A percentile compares a stretch with the other conserved stretches of the same genome.
These are phyloP conservation scores for Lacerta agilis DNA, from an alignment of 2,797 vertebrate genomes.

Conservation along the genomic window DNA sequence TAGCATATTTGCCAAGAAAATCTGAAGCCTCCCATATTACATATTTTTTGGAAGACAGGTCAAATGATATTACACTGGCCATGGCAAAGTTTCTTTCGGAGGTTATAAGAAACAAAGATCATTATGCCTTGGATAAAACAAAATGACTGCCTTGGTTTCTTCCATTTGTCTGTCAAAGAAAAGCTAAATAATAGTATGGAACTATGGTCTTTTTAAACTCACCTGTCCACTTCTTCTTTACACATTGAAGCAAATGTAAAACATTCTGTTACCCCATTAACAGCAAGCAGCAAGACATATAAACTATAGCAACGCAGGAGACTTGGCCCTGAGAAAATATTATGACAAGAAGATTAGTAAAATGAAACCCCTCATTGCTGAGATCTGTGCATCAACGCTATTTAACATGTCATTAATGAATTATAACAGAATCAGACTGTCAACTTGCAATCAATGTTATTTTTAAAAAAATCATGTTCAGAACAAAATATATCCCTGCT, in stretches of 20 bases:
- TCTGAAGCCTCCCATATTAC: no score
- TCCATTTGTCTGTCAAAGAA: background rate
- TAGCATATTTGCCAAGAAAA: no score
- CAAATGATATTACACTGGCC: no score
- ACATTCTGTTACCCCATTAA: conserved; percentile 95
- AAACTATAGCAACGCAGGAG: conserved; percentile 89
- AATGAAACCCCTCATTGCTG: background rate
- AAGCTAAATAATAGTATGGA: background rate
- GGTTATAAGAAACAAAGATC: no score
- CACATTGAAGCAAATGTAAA: conserved; percentile 96
- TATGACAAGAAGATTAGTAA: background rate
- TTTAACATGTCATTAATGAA: background rate
- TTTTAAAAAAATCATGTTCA: background rate
- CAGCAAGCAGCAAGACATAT: conserved; percentile 92
- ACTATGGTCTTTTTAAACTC: conserved; percentile 44
- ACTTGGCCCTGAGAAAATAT: conserved; percentile 83
- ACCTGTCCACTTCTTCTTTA: conserved; percentile 95
- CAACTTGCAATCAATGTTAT: background rate
- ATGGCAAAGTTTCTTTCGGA: no score
- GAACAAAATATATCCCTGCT: background rate
- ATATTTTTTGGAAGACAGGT: no score
- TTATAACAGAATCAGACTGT: background rate
- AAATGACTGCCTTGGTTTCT: no score
- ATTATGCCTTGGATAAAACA: no score
- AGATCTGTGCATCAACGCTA: background rate